Evolutionary conservation across 2,888 invertebrate species (phyloP).

Genomic region (Sarcophaga subvicina): DNA sequence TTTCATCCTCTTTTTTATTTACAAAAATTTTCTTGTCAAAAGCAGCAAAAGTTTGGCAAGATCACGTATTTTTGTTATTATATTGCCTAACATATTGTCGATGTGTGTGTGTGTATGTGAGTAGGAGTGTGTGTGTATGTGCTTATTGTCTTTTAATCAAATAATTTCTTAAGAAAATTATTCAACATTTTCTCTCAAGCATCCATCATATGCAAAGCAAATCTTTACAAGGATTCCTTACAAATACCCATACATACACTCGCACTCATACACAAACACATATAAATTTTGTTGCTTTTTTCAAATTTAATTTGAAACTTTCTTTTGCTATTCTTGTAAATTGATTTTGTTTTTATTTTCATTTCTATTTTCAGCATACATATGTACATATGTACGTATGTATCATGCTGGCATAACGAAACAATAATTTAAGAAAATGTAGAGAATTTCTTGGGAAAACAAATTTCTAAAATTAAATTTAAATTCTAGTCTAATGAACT

Average conservation of each 20-base stretch:
- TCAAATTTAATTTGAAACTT: slow-evolving; percentile 2
- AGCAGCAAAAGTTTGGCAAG: not conserved
- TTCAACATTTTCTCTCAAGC: not conserved
- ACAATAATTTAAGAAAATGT: slow-evolving; percentile 1
- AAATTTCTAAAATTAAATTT: slow-evolving; percentile 50
- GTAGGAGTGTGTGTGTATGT: not conserved
- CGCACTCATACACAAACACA: too few relatives aligned
- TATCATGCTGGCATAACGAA: not conserved
- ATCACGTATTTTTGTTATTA: slow-evolving; percentile 10
- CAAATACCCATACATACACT: not conserved
- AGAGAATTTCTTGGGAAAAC: slow-evolving; percentile 16
- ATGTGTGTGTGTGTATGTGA: not conserved
- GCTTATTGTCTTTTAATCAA: slow-evolving; percentile 36
- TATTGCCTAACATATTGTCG: not conserved
- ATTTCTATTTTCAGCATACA: not conserved
- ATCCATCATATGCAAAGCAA: too few relatives aligned
- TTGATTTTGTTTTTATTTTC: slow-evolving; percentile 3
- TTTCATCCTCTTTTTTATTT: not conserved
- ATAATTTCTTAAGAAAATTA: slow-evolving; percentile 6
- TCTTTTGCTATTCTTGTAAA: too few relatives aligned
- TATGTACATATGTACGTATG: not conserved
- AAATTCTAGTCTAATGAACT: slow-evolving; percentile 60
- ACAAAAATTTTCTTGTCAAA: not conserved
- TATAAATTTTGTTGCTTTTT: not conserved
- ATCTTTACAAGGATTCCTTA: too few relatives aligned